Base-by-base conservation (phyloP, 2,888 invertebrate species). In the Sminthurinus aureus region DNA sequence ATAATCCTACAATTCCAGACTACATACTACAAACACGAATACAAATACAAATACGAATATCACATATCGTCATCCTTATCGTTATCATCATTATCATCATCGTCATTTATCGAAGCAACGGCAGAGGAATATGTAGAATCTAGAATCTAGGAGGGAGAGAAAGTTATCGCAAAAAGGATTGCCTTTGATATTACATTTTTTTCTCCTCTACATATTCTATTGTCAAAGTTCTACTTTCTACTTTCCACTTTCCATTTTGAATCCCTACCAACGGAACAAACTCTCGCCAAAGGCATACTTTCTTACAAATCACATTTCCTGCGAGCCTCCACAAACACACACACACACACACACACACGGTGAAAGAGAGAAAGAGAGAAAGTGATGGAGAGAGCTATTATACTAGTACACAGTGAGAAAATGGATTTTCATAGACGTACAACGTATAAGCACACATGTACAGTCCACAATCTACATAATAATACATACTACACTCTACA, bases 301-400 rank as follows among this genome's bases (percentile, higher is more conserved):
- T 58, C 58, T 58, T 58, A 58, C 58, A 58, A 58, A 58, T 58
- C 58, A 58, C 58, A 58, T 58, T 58, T 58, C 58, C 58, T 58
- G 58, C 58, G 15, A 38, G 38, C 38, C 38, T 38, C 38, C 38
- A 38, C 18, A 58, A 0, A 15, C 58, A 58, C 18, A 58, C 58
- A 58, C 9, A 18, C 13, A 13, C 18, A 58, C 9, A 58, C 18
- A 58, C 58, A 58, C 58, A 58, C 58, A 58, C 6, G 6, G 3
- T 38, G 3, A 38, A 1, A 38, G 38, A 38, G 38, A 38, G 6
- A 38, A 38, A 38, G 38, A 38, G 38, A 38, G 38, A 38, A 6
- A 38, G n/a, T n/a, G n/a, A n/a, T n/a, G n/a, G 6, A 38, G 38
- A 38, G 38, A 38, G 6, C 38, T 38, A 38, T 38, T 38, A 38